Conservation (phyloP, 2,113 vertebrate genomes). For the Saguinus imperator region DNA sequence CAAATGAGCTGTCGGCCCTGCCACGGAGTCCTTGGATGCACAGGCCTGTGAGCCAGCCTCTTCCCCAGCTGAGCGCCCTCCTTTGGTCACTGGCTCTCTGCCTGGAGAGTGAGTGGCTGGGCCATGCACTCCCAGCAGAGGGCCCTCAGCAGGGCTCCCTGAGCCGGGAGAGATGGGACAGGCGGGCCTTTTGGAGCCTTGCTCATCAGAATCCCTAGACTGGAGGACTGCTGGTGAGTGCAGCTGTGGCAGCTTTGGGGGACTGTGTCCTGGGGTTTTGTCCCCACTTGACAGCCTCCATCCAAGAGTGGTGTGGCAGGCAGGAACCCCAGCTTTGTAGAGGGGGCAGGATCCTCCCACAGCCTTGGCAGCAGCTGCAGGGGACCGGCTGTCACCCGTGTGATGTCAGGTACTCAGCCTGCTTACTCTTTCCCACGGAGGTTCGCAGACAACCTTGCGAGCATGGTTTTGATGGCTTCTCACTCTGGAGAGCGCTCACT, state of each 20-base stretch:
- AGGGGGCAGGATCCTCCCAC: not conserved
- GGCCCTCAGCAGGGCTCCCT: not conserved
- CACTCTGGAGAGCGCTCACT: fast-evolving
- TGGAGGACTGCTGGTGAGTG: fast-evolving
- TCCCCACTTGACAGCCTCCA: too few relatives aligned
- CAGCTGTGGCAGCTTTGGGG: not conserved
- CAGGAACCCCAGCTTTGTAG: not conserved
- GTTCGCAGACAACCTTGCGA: not conserved
- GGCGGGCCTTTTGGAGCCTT: not conserved
- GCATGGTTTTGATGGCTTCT: not conserved
- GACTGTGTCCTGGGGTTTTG: not conserved
- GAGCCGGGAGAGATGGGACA: fast-evolving
- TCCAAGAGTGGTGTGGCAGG: not conserved
- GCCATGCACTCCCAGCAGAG: not conserved
- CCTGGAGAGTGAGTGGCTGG: not conserved
- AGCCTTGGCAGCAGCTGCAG: not conserved
- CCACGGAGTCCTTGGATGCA: not conserved
- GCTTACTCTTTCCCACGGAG: not conserved
- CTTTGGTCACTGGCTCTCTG: not conserved
- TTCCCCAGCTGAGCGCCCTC: not conserved
- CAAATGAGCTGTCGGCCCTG: fast-evolving
- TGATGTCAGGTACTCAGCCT: not conserved
- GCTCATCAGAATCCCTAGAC: not conserved
- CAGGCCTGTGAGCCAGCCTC: not conserved
- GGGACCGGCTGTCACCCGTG: not conserved